Percentiles rank a stretch among this genome's conserved stretches.
Evolutionary conservation across 2,113 vertebrate species (phyloP).

Genomic region (Chrysemys picta): DNA sequence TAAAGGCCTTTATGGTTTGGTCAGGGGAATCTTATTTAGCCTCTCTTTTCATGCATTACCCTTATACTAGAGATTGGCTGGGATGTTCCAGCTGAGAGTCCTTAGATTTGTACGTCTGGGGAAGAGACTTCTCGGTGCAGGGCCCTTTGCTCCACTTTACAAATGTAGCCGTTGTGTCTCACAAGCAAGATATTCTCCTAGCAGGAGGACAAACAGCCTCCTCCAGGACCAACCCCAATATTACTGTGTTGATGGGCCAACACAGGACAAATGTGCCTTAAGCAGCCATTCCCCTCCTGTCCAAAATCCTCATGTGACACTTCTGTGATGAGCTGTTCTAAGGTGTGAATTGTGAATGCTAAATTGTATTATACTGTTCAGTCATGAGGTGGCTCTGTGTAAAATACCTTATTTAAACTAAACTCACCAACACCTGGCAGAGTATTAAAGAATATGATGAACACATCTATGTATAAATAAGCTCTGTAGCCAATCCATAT

Average conservation of each 20-base stretch:
- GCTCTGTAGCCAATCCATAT: no score
- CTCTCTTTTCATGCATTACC: background rate
- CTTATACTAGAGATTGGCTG: background rate
- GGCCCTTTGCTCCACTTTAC: background rate
- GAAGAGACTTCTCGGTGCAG: background rate
- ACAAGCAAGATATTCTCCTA: background rate
- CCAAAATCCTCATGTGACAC: background rate
- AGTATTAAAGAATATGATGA: no score
- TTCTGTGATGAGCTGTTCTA: no score
- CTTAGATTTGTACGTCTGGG: background rate
- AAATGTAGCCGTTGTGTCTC: background rate
- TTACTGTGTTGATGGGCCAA: background rate
- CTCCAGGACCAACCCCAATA: background rate
- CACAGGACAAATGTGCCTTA: background rate
- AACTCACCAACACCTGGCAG: no score
- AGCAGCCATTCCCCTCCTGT: background rate
- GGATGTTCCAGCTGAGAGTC: background rate
- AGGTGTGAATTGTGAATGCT: no score
- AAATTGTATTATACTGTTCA: no score
- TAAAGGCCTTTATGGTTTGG: background rate
- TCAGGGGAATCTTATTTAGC: background rate
- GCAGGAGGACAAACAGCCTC: background rate
- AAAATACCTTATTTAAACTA: no score
- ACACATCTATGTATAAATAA: no score
- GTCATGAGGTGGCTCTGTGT: no score